Evolutionary conservation across 2,797 vertebrate species (phyloP).

Genomic region (Phoebastria nigripes): DNA sequence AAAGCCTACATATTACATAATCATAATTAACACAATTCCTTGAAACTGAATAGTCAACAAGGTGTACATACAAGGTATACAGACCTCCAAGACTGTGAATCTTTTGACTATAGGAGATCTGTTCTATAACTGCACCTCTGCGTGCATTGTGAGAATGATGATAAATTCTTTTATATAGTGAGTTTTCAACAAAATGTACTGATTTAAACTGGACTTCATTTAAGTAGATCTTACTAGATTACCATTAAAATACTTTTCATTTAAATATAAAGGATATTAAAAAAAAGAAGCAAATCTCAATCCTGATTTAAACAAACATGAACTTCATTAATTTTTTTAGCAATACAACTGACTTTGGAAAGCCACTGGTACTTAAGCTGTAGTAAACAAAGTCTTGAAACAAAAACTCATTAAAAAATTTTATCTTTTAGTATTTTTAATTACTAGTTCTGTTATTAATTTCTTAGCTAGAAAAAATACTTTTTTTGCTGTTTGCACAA

Average conservation of each 20-base stretch:
- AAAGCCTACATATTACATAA: not conserved
- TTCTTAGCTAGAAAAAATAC: not conserved
- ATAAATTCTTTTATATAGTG: not conserved
- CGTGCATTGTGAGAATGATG: not conserved
- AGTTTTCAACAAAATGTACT: not conserved
- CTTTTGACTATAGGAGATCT: not conserved
- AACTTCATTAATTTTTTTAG: not conserved
- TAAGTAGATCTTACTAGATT: not conserved
- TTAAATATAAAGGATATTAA: not conserved
- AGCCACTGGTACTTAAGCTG: not conserved
- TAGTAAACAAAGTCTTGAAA: not conserved
- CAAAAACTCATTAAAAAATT: not conserved
- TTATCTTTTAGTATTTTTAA: not conserved
- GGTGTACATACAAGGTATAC: not conserved
- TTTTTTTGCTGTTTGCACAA: not conserved
- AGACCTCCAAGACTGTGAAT: not conserved
- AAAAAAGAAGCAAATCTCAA: not conserved
- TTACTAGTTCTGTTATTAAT: not conserved
- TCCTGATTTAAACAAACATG: not conserved
- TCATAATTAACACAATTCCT: not conserved
- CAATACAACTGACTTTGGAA: not conserved
- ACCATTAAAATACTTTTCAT: not conserved
- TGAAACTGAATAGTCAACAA: not conserved
- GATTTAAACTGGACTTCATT: not conserved
- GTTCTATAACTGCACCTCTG: not conserved